Evolutionary conservation across 2,888 invertebrate genomes (phyloP), one percentile per base, ranked within the genome.

Genomic region (Xylocampa areola): DNA sequence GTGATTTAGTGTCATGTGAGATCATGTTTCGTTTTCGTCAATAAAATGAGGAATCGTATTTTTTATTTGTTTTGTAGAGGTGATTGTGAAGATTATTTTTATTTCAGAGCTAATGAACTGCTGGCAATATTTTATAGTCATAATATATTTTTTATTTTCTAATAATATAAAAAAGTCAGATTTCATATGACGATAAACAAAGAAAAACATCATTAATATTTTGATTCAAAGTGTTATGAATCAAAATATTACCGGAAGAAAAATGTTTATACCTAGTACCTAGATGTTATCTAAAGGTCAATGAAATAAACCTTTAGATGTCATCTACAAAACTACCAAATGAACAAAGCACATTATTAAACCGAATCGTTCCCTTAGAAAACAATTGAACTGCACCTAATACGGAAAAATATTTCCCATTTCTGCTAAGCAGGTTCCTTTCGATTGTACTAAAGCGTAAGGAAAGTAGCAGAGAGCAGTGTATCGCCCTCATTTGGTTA

Each of bases 401-500:
- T 57, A 48, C 8, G 58, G 65, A n/a, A 8, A 27, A 49, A 49
- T 70, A 70, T 52, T 62, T 44, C 39, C 53, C 21, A 40, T 43
- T 43, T 44, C 33, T 37, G 17, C 27, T 35, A 73, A 61, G 17
- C 7, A 44, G n/a, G 52, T 47, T 74, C 57, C 29, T 19, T 17
- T 10, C 43, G 74, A 76, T 45, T 76, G 77, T 81, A 77, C 79
- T 30, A 19, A 19, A 11, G 39, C 48, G 32, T 50, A 55, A 54
- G 53, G 45, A 36, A 50, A 47, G 32, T 44, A 54, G 14, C 70
- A 49, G 19, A 3, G 25, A 11, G 43, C 69, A 41, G 75, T 78
- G 76, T 84, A 84, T 82, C 83, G 85, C 80, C 85, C 89, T 92
- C 91, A 91, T 93, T 93, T 92, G 91, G 88, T 90, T 91, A 91